phyloP scores from a whole-genome alignment of 2,797 vertebrate species.

The Tangara arthus region DNA sequence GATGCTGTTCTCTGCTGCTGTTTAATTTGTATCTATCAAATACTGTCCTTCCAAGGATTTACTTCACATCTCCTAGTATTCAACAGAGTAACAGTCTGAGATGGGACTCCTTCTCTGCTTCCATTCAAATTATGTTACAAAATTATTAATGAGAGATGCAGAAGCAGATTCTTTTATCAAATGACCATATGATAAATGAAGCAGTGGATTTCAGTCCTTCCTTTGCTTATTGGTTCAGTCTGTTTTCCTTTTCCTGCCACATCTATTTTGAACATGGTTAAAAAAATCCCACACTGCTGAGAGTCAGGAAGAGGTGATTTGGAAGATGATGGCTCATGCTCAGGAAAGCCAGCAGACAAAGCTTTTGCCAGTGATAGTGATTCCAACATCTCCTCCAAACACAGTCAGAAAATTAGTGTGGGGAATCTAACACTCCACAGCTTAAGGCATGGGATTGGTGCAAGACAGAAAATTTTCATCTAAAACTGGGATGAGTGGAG shows the following conservation, averaged over 20 bases:
- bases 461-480: background rate
- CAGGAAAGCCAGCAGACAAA: background rate
- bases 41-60: background rate
- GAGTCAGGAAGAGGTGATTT: background rate
- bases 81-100: background rate
- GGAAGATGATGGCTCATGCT: background rate
- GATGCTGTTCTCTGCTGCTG: background rate
- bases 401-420: background rate
- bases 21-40: background rate
- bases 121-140: background rate
- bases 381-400: background rate
- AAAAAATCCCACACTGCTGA: background rate
- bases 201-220: background rate
- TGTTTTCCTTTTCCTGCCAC: background rate
- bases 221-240: background rate
- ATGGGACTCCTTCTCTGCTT: background rate
- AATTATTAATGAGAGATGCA: background rate
- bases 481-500: background rate
- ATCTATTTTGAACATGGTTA: background rate
- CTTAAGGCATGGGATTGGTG: background rate
- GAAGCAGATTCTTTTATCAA: background rate
- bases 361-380: background rate
- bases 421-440: rapidly evolving
- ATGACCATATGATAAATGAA: rapidly evolving
- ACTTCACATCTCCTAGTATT: background rate